phyloP scores from a whole-genome alignment of 2,797 vertebrate species.

The Gallinago nigripennis region DNA sequence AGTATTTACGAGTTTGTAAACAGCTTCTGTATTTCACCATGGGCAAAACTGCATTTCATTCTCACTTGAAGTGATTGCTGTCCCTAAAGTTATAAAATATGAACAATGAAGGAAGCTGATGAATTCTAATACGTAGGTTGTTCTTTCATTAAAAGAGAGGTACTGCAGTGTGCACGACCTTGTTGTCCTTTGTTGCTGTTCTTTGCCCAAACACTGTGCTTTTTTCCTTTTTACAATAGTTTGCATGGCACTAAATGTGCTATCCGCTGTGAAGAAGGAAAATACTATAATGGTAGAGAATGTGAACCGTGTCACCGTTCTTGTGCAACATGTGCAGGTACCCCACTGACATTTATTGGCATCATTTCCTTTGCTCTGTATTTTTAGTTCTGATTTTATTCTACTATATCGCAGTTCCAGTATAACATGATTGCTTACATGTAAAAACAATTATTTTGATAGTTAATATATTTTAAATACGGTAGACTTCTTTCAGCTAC shows the following conservation, averaged over 20 bases:
- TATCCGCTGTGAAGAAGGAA: slow-evolving; percentile 88
- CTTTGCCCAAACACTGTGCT: background rate
- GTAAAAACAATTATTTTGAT: background rate
- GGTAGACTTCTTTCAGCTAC: background rate
- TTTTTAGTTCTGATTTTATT: background rate
- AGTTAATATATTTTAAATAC: background rate
- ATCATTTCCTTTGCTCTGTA: background rate
- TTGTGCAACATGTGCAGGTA: slow-evolving; percentile 95
- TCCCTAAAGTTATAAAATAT: background rate
- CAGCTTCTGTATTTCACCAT: background rate
- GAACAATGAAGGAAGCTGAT: background rate
- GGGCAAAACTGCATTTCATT: background rate
- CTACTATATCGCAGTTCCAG: background rate
- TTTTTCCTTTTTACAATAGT: slow-evolving; percentile 70
- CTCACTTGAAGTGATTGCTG: background rate
- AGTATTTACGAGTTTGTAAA: background rate
- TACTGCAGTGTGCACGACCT: background rate
- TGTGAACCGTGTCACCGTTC: slow-evolving; percentile 92
- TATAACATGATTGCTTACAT: background rate
- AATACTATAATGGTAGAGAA: slow-evolving; percentile 89
- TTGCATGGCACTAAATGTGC: slow-evolving; percentile 90
- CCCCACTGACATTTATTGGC: background rate
- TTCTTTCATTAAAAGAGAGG: background rate
- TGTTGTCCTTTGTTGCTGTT: background rate
- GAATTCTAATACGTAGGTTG: background rate